Evolutionary conservation across 2,888 invertebrate species (phyloP).

Genomic region (Baronia brevicornis): DNA sequence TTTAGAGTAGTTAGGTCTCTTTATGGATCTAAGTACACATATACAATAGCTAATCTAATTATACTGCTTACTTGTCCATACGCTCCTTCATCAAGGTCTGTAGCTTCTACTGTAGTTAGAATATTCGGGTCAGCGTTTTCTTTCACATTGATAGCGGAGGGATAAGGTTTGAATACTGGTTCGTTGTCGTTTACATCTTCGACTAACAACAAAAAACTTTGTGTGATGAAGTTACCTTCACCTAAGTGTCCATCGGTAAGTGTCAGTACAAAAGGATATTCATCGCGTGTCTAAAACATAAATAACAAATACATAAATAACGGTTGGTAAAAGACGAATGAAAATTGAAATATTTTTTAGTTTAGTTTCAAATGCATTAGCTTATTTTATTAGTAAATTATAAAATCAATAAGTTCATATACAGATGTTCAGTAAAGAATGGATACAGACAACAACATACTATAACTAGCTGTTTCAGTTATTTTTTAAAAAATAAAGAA

Average conservation of each 20-base stretch:
- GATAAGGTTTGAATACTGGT: conserved; percentile 90
- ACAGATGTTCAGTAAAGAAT: too few relatives aligned
- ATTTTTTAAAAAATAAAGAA: too few relatives aligned
- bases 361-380: too few relatives aligned
- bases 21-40: too few relatives aligned
- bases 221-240: conserved; percentile 91
- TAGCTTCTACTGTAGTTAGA: conserved; percentile 88
- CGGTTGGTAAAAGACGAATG: too few relatives aligned
- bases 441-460: too few relatives aligned
- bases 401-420: too few relatives aligned
- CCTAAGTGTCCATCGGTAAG: conserved; percentile 91
- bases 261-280: conserved; percentile 91
- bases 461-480: too few relatives aligned
- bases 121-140: conserved; percentile 87
- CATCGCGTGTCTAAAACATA: conserved; percentile 82
- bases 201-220: conserved; percentile 89
- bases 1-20: too few relatives aligned
- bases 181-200: conserved; percentile 95
- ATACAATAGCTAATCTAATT: too few relatives aligned
- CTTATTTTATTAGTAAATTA: too few relatives aligned
- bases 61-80: conserved; percentile 84
- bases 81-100: conserved; percentile 92
- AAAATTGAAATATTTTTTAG: too few relatives aligned
- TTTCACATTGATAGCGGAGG: conserved; percentile 85
- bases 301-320: background rate